phyloP scores from a whole-genome alignment of 35 echinoderm and acorn worm genomes.

The Strongylocentrotus purpuratus region DNA sequence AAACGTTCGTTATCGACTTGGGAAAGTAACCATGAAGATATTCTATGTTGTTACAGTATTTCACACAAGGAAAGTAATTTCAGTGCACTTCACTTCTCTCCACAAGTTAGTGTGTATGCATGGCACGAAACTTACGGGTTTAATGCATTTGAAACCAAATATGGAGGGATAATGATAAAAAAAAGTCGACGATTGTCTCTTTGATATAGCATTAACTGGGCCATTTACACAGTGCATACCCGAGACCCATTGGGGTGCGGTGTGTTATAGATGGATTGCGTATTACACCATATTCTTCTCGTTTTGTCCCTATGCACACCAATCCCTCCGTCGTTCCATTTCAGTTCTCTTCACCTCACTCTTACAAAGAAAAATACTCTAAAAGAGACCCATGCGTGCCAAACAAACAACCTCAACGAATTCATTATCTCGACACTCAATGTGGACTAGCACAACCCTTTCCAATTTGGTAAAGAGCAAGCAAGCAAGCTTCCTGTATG shows the following conservation, averaged over 20 bases:
- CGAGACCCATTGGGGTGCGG: neutral
- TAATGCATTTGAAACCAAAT: neutral
- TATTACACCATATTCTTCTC: neutral
- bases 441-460: neutral
- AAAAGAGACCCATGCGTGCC: neutral
- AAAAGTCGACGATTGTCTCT: neutral
- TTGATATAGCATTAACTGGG: neutral
- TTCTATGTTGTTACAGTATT: no score
- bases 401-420: neutral
- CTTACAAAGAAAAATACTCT: neutral
- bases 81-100: no score
- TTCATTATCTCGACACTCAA: neutral
- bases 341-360: conserved; percentile 1
- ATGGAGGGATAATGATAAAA: neutral
- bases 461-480: neutral
- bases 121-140: neutral
- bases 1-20: no score
- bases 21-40: no score
- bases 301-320: neutral
- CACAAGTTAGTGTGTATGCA: no score
- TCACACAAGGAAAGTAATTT: no score
- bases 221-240: neutral
- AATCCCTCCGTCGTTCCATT: neutral
- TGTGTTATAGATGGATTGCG: neutral
- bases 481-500: neutral